A percentile compares a stretch with the other conserved stretches of the same genome.
phyloP scores from a whole-genome alignment of 2,797 vertebrate species.

The Enteromius mattozi region DNA sequence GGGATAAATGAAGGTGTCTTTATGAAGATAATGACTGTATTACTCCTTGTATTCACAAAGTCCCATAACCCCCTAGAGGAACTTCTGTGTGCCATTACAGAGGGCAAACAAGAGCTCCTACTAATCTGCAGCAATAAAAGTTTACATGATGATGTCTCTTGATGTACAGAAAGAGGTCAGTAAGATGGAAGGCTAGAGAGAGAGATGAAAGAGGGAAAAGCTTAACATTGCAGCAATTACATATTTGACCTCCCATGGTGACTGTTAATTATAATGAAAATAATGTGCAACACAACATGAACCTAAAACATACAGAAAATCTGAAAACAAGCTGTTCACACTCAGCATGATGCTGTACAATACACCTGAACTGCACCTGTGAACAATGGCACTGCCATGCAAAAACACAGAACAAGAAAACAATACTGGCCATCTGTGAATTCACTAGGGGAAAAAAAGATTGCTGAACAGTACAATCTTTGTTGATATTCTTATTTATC shows the following conservation, averaged over 20 bases:
- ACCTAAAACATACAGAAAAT: not conserved
- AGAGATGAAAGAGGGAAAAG: constrained; percentile 3
- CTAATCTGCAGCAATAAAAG: constrained; percentile 20
- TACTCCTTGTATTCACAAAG: not conserved
- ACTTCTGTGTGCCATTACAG: not conserved
- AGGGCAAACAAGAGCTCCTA: not conserved
- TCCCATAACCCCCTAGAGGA: constrained; percentile 6
- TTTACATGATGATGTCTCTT: not conserved
- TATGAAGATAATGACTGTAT: constrained; percentile 27
- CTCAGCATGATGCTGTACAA: not conserved
- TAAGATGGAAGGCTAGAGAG: not conserved
- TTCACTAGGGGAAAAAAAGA: not conserved
- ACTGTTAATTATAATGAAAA: constrained; percentile 20
- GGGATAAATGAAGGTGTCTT: constrained; percentile 39
- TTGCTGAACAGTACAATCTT: not conserved
- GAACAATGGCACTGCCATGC: not conserved
- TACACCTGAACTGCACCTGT: not conserved
- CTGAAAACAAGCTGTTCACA: not conserved
- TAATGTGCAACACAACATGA: not conserved
- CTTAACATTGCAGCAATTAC: constrained; percentile 21
- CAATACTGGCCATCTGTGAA: not conserved
- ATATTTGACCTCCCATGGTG: not conserved
- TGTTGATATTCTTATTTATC: too few relatives aligned
- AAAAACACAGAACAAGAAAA: not conserved
- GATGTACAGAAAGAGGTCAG: constrained; percentile 1